These are phyloP conservation scores for Drosophila ercepeae DNA, from an alignment of 1,140 invertebrate genomes.

Conservation along the genomic window DNA sequence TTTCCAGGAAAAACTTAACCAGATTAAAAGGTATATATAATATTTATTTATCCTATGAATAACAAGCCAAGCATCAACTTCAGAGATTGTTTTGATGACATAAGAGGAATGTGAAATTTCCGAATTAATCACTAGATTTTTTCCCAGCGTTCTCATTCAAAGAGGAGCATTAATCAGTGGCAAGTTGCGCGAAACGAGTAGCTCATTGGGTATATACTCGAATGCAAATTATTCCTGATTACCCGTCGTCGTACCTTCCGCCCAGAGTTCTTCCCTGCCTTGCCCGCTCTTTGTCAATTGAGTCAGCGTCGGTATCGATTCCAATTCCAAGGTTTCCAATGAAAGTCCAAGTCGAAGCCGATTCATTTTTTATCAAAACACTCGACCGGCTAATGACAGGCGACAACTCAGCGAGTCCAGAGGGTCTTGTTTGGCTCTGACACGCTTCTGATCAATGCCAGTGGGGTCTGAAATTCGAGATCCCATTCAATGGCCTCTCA, in stretches of 20 bases:
- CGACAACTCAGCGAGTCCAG: constrained; percentile 64
- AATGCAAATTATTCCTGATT: constrained; percentile 64
- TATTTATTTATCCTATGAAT: background rate
- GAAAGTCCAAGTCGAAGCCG: constrained; percentile 35
- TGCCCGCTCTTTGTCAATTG: constrained; percentile 28
- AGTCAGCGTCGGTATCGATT: constrained; percentile 47
- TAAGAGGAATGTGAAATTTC: background rate
- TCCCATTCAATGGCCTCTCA: constrained; percentile 33
- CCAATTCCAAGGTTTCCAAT: constrained; percentile 67
- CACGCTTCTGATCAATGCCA: constrained; percentile 76
- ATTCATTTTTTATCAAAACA: constrained; percentile 70
- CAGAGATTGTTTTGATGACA: background rate
- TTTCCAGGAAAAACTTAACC: background rate
- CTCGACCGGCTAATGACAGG: constrained; percentile 68
- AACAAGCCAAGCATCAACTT: background rate
- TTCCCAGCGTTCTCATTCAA: constrained; percentile 19
- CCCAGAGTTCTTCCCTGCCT: constrained; percentile 7
- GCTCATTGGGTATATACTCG: constrained; percentile 64
- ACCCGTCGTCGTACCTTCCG: constrained; percentile 4
- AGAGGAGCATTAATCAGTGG: constrained; percentile 66
- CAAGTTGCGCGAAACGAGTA: constrained; percentile 70
- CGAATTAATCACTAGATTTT: constrained; percentile 1
- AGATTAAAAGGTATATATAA: background rate
- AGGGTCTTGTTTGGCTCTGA: constrained; percentile 31
- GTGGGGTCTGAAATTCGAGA: constrained; percentile 27